Base-by-base conservation (phyloP, 2,113 vertebrate species). In the Otolemur garnettii region DNA sequence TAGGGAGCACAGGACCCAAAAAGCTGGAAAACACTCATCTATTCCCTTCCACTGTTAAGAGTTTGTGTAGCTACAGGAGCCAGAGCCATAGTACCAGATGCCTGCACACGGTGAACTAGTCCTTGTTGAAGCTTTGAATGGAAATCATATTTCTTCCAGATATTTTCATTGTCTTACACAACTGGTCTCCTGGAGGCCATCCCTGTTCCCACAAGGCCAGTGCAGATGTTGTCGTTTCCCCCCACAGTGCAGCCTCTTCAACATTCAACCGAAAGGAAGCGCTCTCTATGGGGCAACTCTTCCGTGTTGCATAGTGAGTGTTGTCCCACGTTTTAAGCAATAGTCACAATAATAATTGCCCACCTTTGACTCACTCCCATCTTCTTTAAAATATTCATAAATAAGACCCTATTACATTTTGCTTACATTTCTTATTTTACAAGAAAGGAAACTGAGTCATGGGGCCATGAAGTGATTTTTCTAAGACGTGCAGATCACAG, bases 231-330 rank as follows among this genome's bases (percentile, higher is more conserved):
- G 57, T 80, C 5, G n/a, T 80, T 74, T 35, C 45, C 35, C 64
- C 24, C 38, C 53, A 59, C 74, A 11, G 0, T 7, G 19, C 89
- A 53, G 85, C 55, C 78, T 87, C 57, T 59, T 24, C 6, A 68
- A n/a, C 77, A 24, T 55, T 94, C 86, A 96, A 91, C 91, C 80
- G 95, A 97, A 95, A 95, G 96, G 94, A 96, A 96, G 95, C 21
- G 5, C 10, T 12, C 17, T 68, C 71, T 28, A 1, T 92, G 96
- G 93, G 74, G 78, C 88, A 94, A 92, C 38, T 45, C 79, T 4
- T 30, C 12, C 83, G 78, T 57, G 64, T 62, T 97, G 94, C 92
- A 24, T 77, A 64, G 22, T 94, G 77, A 86, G 66, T 87, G 79
- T 10, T 18, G 68, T 74, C 62, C 87, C 45, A 50, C 1, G 0